A percentile compares a stretch with the other conserved stretches of the same genome.
Conservation (phyloP, 2,888 invertebrate species). For the Cephus sareptanus region DNA sequence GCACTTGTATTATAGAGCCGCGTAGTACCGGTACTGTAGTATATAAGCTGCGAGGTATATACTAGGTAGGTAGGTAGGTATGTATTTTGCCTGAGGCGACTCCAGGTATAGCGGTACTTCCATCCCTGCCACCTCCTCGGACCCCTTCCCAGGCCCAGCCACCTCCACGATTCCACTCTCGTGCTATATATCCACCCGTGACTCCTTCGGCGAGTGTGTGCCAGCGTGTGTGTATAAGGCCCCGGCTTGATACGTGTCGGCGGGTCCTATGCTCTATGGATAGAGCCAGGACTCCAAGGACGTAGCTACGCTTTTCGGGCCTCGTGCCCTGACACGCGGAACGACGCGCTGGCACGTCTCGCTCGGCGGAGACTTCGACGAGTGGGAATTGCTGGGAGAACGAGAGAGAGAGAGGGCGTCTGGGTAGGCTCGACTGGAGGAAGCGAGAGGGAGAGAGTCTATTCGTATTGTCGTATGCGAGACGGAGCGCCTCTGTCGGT, state of each 20-base stretch:
- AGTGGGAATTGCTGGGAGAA: constrained; percentile 12
- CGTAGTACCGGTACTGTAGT: constrained; percentile 4
- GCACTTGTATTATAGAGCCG: not conserved
- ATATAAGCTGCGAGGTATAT: constrained; percentile 17
- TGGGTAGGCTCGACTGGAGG: not conserved
- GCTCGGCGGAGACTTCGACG: constrained; percentile 37
- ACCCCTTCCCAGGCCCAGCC: constrained; percentile 33
- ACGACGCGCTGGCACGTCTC: constrained; percentile 19
- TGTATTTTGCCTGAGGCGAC: constrained; percentile 61
- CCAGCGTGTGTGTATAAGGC: not conserved
- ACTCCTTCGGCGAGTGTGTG: not conserved
- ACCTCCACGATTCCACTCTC: constrained; percentile 23
- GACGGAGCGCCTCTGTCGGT: not conserved
- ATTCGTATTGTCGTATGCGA: not conserved
- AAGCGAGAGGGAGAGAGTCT: not conserved
- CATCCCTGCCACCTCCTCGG: constrained; percentile 40
- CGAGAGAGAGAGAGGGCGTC: not conserved
- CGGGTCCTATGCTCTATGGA: constrained; percentile 23
- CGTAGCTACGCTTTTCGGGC: constrained; percentile 42
- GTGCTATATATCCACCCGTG: constrained; percentile 15
- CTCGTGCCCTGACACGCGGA: constrained; percentile 8
- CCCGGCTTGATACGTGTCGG: not conserved
- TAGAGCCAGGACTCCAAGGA: constrained; percentile 38
- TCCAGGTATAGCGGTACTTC: constrained; percentile 63
- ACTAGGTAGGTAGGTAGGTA: constrained; percentile 63